Evolutionary conservation across 2,797 vertebrate genomes (phyloP).

Genomic region (Harpagifer antarcticus): DNA sequence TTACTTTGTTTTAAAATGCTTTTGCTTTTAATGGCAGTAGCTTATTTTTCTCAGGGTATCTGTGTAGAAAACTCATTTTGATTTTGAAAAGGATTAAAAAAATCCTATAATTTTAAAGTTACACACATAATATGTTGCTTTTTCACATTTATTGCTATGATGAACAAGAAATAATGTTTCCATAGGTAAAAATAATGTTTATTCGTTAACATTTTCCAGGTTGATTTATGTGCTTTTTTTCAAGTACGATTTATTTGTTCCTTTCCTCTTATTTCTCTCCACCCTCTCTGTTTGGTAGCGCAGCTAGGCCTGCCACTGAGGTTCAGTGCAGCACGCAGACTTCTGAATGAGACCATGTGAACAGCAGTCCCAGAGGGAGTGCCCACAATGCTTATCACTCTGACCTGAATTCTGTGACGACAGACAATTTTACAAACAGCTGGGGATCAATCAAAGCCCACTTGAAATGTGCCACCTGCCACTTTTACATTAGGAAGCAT

Average conservation of each 20-base stretch:
- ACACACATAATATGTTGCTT: not conserved
- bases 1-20: conserved; percentile 58
- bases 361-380: conserved; percentile 76
- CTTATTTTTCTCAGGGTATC: conserved; percentile 23
- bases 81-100: not conserved
- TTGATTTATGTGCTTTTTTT: not conserved
- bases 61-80: conserved; percentile 16
- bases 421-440: conserved; percentile 89
- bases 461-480: conserved; percentile 87
- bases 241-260: conserved; percentile 4
- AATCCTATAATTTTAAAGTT: conserved; percentile 30
- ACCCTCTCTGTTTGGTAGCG: conserved; percentile 9
- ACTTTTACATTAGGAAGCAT: conserved; percentile 88
- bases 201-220: not conserved
- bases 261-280: conserved; percentile 8
- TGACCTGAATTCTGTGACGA: conserved; percentile 89
- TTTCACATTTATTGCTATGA: not conserved
- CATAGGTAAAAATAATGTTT: not conserved
- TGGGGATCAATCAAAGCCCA: conserved; percentile 88
- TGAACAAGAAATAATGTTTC: not conserved
- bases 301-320: conserved; percentile 15
- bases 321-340: conserved; percentile 44
- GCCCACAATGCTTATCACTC: conserved; percentile 86
- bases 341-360: conserved; percentile 76
- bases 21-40: conserved; percentile 25